Evolutionary conservation across 2,113 vertebrate species (phyloP).

Genomic region (Tringa solitaria): DNA sequence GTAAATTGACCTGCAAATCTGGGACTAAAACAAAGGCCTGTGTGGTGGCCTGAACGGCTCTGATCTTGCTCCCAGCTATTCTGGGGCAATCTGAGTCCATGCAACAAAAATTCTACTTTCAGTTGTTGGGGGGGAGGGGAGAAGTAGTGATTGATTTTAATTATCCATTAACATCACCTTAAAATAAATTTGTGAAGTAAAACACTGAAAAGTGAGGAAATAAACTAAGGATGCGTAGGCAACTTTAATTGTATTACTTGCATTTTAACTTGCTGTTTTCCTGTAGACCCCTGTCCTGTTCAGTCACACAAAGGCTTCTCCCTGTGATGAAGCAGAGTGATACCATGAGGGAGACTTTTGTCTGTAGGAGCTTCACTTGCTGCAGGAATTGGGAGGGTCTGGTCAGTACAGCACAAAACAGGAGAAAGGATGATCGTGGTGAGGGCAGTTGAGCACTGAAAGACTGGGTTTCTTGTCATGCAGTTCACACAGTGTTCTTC

Average conservation of each 20-base stretch:
- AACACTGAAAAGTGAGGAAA: neutral
- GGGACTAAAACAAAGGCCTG: neutral
- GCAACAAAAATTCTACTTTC: neutral
- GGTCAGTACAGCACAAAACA: neutral
- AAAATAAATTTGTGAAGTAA: neutral
- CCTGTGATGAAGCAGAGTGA: neutral
- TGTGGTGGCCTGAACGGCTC: neutral
- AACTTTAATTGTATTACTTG: neutral
- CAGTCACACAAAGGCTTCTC: neutral
- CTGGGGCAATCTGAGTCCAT: rapidly evolving
- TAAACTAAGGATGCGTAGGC: neutral
- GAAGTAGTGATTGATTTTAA: neutral
- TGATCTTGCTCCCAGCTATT: neutral
- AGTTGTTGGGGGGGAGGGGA: neutral
- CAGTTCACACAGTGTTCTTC: neutral
- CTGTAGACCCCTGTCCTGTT: neutral
- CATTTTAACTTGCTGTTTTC: neutral
- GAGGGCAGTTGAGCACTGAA: neutral
- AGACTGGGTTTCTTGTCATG: neutral
- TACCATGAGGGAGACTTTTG: neutral
- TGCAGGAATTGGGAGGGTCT: neutral
- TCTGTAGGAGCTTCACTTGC: neutral
- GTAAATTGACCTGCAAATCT: neutral
- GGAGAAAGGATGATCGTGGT: neutral
- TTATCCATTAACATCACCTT: neutral